Base-by-base conservation (phyloP, 2,797 vertebrate species). In the Syndactyla subalaris region DNA sequence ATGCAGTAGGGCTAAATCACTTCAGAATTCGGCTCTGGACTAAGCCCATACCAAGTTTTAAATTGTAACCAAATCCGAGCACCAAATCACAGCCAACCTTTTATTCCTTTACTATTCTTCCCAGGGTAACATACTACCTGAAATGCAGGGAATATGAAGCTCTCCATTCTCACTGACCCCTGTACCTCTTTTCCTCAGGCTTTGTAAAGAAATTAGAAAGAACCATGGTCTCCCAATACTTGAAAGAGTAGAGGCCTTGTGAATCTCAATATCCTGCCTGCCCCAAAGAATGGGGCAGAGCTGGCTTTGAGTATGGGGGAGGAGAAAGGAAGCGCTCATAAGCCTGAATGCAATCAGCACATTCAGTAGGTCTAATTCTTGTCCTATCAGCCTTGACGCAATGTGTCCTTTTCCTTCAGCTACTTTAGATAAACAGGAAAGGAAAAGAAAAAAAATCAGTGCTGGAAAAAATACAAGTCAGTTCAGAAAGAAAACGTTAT, bases 391-490 rank as follows among this genome's bases (percentile, higher is more conserved):
- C 88, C 77, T 94, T 97, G 97, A 97, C 75, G 71, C 63, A 48
- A 70, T 61, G 80, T 83, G 86, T 94, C 78, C 91, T 90, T 94
- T 96, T 97, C 95, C 97, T 95, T 97, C 91, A 96, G 78, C 90
- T 92, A 91, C 85, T 94, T 96, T 88, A 96, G 94, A 97, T 97
- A 98, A 98, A 98, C 94, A 98, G 95, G 96, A 97, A 98, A 97
- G 83, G 89, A 86, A 74, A 82, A 89, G 68, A 21, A 94, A 94
- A 96, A 94, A 93, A 92, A 41, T 32, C 93, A 94, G 92, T 62
- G 76, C 90, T 96, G 93, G 78, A 96, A 96, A 96, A 97, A 96
- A 79, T 88, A 85, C 63, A 87, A 95, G 83, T 62, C 67, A 49
- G n/a, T 85, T 95, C 39, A 70, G 96, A 97, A 97, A 97, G 92